These are phyloP conservation scores for Meloidogyne hapla DNA, from an alignment of 1,140 invertebrate genomes.

Conservation along the genomic window DNA sequence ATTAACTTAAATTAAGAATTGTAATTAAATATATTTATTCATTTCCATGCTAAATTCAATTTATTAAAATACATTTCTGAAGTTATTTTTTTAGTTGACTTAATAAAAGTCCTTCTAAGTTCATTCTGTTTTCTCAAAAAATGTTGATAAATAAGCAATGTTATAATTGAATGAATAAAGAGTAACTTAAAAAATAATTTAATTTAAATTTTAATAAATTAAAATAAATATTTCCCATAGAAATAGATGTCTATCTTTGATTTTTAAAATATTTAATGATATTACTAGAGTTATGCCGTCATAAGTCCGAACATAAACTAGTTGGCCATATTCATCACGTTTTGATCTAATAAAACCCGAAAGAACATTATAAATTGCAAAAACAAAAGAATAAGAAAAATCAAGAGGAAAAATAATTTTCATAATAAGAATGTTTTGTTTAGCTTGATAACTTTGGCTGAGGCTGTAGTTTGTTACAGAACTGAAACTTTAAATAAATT, in stretches of 20 bases:
- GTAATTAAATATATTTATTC: background rate
- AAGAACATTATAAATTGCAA: constrained; percentile 22
- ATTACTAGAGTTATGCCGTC: constrained; percentile 14
- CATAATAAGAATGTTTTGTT: constrained; percentile 22
- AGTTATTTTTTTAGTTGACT: background rate
- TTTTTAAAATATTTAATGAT: too few species aligned
- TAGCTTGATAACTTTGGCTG: constrained; percentile 20
- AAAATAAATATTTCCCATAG: too few species aligned
- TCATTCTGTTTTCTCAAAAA: constrained; percentile 10
- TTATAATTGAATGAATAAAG: constrained; percentile 22
- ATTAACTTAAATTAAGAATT: too few species aligned
- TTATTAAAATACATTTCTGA: background rate
- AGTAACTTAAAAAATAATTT: constrained; percentile 5
- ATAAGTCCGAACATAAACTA: constrained; percentile 17
- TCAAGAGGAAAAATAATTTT: constrained; percentile 25
- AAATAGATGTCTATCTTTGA: too few species aligned
- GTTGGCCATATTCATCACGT: background rate
- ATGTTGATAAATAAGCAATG: constrained; percentile 21
- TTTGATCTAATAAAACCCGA: constrained; percentile 21
- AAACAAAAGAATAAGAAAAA: constrained; percentile 23
- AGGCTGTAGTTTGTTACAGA: constrained; percentile 11
- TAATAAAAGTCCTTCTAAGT: background rate
- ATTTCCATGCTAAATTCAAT: background rate
- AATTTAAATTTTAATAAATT: too few species aligned
- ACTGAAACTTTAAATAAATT: constrained; percentile 5